Evolutionary conservation across 2,888 invertebrate species (phyloP).

Genomic region (Andrena marginata): DNA sequence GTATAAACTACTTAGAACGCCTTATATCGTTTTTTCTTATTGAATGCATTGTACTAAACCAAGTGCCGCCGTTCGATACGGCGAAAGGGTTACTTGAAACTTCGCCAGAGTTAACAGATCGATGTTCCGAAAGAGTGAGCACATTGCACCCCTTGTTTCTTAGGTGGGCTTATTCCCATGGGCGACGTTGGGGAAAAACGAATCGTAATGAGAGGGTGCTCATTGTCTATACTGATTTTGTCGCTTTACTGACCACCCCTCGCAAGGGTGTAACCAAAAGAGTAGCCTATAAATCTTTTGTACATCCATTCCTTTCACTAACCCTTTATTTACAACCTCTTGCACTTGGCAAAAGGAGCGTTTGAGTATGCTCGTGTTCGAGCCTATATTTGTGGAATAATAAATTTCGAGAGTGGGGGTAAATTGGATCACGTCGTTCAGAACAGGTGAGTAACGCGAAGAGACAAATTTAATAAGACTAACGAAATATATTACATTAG

Average conservation of each 20-base stretch:
- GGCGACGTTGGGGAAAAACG: slow-evolving; percentile 18
- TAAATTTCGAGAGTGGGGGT: not conserved
- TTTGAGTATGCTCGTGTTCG: not conserved
- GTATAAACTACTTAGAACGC: too few relatives aligned
- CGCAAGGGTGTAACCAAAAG: not conserved
- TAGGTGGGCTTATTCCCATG: slow-evolving; percentile 10
- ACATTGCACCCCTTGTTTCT: slow-evolving; percentile 35
- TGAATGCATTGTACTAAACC: not conserved
- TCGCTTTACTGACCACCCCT: slow-evolving; percentile 9
- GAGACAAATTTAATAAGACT: slow-evolving; percentile 48
- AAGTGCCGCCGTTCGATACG: not conserved
- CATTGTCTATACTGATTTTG: slow-evolving; percentile 39
- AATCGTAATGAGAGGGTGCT: slow-evolving; percentile 39
- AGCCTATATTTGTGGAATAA: not conserved
- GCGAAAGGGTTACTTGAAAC: slow-evolving; percentile 31
- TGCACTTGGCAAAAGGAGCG: not conserved
- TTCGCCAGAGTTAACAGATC: slow-evolving; percentile 32
- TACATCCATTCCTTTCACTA: not conserved
- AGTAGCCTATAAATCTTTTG: not conserved
- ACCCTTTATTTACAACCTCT: not conserved
- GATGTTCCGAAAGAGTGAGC: slow-evolving; percentile 43
- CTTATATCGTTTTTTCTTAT: not conserved
- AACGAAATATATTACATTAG: slow-evolving; percentile 41
- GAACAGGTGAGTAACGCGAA: slow-evolving; percentile 26
- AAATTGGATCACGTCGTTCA: slow-evolving; percentile 15